Base-by-base conservation (phyloP, 2,888 invertebrate genomes). In the Melangyna quadrimaculata region DNA sequence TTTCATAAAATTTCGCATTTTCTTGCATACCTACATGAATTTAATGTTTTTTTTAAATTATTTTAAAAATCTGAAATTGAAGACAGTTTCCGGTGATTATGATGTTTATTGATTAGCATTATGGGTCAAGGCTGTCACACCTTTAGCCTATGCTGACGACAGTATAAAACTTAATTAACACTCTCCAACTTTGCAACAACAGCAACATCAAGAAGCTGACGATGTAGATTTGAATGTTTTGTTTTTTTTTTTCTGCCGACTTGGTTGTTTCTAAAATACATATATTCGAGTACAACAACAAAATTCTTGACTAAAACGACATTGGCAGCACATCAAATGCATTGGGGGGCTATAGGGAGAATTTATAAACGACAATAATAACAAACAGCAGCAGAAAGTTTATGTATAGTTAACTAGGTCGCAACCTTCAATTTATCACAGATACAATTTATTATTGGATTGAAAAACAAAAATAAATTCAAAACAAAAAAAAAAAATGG, bases 271-370 rank as follows among this genome's bases (percentile, higher is more conserved):
- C 40, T 70, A 24, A 45, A 61, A 40, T n/a, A n/a, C 40, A 27
- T 19, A 59, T 51, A 55, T n/a, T n/a, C n/a, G n/a, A n/a, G n/a
- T n/a, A n/a, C n/a, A 61, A 35, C 48, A 35, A 73, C 32, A 12
- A 59, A 69, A 57, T 82, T 82, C 75, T 80, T 69, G 79, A 86
- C 72, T 77, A 32, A 77, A 75, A 80, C 55, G 80, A 24, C 84
- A 86, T 86, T 86, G 80, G 75, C 80, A 77, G 57, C 84, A 77
- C 84, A 77, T 77, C 80, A 77, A 80, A 75, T 86, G 84, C 80
- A 86, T 37, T 78, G 71, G 71, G 59, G 72, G 61, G 24, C n/a
- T n/a, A n/a, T 61, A 37, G 65, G 75, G 55, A 43, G 45, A 67
- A 55, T 69, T 70, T 45, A 67, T 51, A 61, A 43, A 84, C 67